A percentile compares a stretch with the other conserved stretches of the same genome.
These are phyloP conservation scores for Aplysina aerophoba DNA, from an alignment of 37 sponge, comb jelly and placozoan genomes.

Conservation along the genomic window DNA sequence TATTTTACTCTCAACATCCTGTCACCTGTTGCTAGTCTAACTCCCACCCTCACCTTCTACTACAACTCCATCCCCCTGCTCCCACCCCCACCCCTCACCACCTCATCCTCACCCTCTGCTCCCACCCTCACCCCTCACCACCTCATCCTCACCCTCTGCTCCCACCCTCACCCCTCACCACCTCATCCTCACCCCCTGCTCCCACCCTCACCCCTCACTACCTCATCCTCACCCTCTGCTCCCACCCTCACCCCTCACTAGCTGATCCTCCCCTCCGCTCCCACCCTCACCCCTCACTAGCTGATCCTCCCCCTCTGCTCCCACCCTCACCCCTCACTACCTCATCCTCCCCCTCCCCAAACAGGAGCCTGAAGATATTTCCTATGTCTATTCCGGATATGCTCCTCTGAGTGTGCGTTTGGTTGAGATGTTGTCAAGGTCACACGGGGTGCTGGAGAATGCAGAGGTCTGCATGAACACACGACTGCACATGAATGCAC, in stretches of 20 bases:
- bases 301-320: not conserved
- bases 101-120: no score
- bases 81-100: no score
- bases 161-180: not conserved
- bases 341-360: not conserved
- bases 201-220: not conserved
- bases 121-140: not conserved
- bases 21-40: no score
- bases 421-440: constrained; percentile 68
- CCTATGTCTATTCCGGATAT: constrained; percentile 96
- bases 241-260: not conserved
- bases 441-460: constrained; percentile 46
- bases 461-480: constrained; percentile 69
- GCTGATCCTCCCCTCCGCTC: not conserved
- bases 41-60: no score
- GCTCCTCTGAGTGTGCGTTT: constrained; percentile 94
- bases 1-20: no score
- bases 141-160: not conserved
- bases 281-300: not conserved
- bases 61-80: no score
- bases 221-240: not conserved
- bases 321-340: not conserved
- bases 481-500: not conserved
- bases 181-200: not conserved
- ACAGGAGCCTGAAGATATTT: constrained; percentile 76